A percentile compares a stretch with the other conserved stretches of the same genome.
Evolutionary conservation across 1,140 invertebrate species (phyloP).

Genomic region (Potamilus streckersoni): DNA sequence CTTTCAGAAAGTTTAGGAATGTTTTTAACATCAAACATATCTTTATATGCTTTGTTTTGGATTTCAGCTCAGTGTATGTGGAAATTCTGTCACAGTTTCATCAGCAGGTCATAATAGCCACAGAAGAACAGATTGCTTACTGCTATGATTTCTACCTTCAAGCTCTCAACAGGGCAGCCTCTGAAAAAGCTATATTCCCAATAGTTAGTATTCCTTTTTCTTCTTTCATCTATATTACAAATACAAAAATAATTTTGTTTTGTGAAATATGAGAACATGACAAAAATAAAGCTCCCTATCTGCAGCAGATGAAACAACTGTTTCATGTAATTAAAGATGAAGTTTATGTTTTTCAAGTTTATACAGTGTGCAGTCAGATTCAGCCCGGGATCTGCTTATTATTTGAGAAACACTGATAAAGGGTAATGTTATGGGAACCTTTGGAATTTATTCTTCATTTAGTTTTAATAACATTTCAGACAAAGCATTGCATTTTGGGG

Average conservation of each 20-base stretch:
- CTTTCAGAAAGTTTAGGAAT: too few relatives aligned
- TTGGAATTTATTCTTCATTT: too few relatives aligned
- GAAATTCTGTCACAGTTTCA: conserved; percentile 49
- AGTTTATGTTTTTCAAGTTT: too few relatives aligned
- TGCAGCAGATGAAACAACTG: too few relatives aligned
- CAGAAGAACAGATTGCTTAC: conserved; percentile 39
- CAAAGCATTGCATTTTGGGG: too few relatives aligned
- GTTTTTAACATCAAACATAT: not conserved
- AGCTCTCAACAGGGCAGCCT: conserved; percentile 48
- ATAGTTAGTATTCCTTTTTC: conserved; percentile 31
- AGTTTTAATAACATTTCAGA: too few relatives aligned
- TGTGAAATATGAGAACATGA: not conserved
- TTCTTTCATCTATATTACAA: not conserved
- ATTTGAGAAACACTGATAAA: too few relatives aligned
- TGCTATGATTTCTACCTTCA: conserved; percentile 50
- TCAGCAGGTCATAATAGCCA: conserved; percentile 45
- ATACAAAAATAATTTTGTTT: not conserved
- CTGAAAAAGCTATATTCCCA: conserved; percentile 42
- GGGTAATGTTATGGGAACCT: too few relatives aligned
- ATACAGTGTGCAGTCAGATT: too few relatives aligned
- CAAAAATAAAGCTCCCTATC: too few relatives aligned
- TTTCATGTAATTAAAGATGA: too few relatives aligned
- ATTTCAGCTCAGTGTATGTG: conserved; percentile 44
- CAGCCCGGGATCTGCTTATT: too few relatives aligned
- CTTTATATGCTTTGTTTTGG: not conserved